A percentile compares a stretch with the other conserved stretches of the same genome.
phyloP scores from a whole-genome alignment of 2,888 invertebrate genomes.

The Drosophila lacicola region DNA sequence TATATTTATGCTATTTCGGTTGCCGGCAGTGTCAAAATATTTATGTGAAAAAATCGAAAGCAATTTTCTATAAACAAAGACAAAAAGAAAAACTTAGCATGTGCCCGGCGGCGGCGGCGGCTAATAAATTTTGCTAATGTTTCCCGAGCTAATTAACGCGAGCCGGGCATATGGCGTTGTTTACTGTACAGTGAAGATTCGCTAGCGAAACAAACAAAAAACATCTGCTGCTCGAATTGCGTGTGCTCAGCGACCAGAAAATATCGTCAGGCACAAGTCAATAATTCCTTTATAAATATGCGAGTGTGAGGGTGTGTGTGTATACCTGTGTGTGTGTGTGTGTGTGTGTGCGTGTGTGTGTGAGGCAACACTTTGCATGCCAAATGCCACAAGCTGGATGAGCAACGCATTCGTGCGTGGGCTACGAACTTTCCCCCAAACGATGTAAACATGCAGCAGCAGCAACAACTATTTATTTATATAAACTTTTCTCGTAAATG shows the following conservation, averaged over 20 bases:
- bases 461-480: constrained; percentile 60
- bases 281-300: constrained; percentile 31
- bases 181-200: constrained; percentile 33
- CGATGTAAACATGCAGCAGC: constrained; percentile 53
- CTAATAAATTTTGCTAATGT: constrained; percentile 60
- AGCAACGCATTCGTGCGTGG: constrained; percentile 77
- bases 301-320: neutral
- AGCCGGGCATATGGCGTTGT: constrained; percentile 18
- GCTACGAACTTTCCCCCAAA: constrained; percentile 67
- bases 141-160: constrained; percentile 60
- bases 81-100: constrained; percentile 7
- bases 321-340: neutral
- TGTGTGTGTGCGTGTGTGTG: neutral
- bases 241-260: constrained; percentile 54
- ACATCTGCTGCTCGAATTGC: constrained; percentile 64
- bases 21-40: constrained; percentile 37
- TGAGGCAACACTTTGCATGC: constrained; percentile 41
- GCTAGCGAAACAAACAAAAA: constrained; percentile 5
- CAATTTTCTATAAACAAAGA: constrained; percentile 29
- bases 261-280: constrained; percentile 15
- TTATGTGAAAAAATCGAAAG: constrained; percentile 17
- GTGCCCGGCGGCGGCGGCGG: constrained; percentile 12
- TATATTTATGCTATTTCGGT: constrained; percentile 35
- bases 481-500: constrained; percentile 1
- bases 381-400: constrained; percentile 45